phyloP scores from a whole-genome alignment of 2,113 vertebrate species.

The Trinectes maculatus region DNA sequence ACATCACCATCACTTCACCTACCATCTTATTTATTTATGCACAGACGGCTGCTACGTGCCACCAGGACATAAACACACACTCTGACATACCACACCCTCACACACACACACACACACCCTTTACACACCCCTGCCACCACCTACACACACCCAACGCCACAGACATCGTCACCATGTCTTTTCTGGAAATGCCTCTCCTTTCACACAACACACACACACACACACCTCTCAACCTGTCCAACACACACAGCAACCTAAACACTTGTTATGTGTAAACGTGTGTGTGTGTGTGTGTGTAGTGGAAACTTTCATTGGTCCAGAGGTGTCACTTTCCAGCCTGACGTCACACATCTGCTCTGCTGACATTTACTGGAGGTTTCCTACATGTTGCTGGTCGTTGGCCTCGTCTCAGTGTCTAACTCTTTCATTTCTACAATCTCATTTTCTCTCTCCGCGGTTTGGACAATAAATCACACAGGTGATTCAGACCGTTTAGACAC shows the following conservation, averaged over 20 bases:
- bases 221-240: slow-evolving; percentile 41
- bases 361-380: slow-evolving; percentile 76
- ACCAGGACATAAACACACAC: slow-evolving; percentile 74
- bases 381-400: slow-evolving; percentile 41
- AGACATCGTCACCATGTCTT: slow-evolving; percentile 61
- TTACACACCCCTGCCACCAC: slow-evolving; percentile 55
- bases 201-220: slow-evolving; percentile 35
- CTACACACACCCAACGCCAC: slow-evolving; percentile 47
- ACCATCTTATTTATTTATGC: slow-evolving; percentile 69
- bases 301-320: slow-evolving; percentile 74
- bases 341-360: slow-evolving; percentile 57
- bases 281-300: slow-evolving; percentile 52
- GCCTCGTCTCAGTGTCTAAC: slow-evolving; percentile 21
- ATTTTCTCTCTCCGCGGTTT: slow-evolving; percentile 31
- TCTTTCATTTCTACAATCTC: slow-evolving; percentile 30
- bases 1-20: slow-evolving; percentile 75
- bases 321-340: slow-evolving; percentile 70
- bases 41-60: slow-evolving; percentile 54
- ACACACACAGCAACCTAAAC: slow-evolving; percentile 58
- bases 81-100: slow-evolving; percentile 57
- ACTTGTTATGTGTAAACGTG: background rate
- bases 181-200: slow-evolving; percentile 43
- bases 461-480: no score
- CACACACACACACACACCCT: slow-evolving; percentile 29
- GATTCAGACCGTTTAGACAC: no score